phyloP scores from a whole-genome alignment of 2,113 vertebrate genomes.

The Corythornis vintsioides region DNA sequence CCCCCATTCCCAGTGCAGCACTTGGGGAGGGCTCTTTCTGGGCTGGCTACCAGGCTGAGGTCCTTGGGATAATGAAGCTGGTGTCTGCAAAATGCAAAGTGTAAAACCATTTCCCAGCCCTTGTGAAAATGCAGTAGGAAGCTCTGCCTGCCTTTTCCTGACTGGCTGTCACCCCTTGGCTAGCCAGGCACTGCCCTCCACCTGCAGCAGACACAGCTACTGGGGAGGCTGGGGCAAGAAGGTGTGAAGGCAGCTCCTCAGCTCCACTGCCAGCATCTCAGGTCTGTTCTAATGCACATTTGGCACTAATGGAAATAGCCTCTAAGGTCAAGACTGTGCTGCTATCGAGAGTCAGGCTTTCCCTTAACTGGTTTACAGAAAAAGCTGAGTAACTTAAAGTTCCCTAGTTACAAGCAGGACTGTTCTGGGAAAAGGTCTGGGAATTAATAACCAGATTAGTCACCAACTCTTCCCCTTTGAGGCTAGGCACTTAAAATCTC shows the following conservation, averaged over 20 bases:
- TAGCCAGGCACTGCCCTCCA: not conserved
- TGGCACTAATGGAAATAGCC: not conserved
- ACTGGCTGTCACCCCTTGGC: not conserved
- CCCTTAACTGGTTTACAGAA: not conserved
- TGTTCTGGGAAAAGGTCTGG: constrained; percentile 26
- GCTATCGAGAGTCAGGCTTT: not conserved
- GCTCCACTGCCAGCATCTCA: not conserved
- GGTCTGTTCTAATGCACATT: not conserved
- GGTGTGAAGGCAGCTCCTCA: not conserved
- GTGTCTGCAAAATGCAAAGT: not conserved
- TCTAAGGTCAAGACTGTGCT: not conserved
- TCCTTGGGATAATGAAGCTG: not conserved
- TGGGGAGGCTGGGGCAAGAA: not conserved
- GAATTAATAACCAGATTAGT: constrained; percentile 45
- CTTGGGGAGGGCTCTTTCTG: not conserved
- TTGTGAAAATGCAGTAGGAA: not conserved
- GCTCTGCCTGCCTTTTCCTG: not conserved
- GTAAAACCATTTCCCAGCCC: not conserved
- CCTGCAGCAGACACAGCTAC: not conserved
- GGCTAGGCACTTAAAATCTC: not conserved
- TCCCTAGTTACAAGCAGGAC: not conserved
- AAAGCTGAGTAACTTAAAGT: not conserved
- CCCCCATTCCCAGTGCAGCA: accelerated
- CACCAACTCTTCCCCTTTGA: constrained; percentile 7
- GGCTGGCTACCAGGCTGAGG: not conserved